phyloP scores from a whole-genome alignment of 2,113 vertebrate genomes.

The Puma concolor region DNA sequence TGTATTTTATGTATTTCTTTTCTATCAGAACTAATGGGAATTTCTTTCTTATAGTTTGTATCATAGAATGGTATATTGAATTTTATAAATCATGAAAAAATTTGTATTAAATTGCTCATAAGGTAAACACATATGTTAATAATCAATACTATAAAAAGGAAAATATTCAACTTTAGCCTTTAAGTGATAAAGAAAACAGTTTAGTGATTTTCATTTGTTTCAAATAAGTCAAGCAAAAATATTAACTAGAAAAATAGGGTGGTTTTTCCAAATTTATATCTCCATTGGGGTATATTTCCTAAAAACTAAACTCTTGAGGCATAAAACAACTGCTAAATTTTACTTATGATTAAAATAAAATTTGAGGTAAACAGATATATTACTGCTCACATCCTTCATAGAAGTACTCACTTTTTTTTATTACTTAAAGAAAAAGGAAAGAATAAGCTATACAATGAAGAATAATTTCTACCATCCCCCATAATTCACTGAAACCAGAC shows the following conservation, averaged over 20 bases:
- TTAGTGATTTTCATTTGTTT: slow-evolving; percentile 58
- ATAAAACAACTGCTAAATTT: slow-evolving; percentile 53
- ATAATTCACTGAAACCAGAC: slow-evolving; percentile 61
- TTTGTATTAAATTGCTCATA: slow-evolving; percentile 37
- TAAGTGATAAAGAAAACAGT: slow-evolving; percentile 2
- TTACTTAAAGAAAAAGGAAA: slow-evolving; percentile 34
- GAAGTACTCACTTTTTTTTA: background rate
- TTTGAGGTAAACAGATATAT: background rate
- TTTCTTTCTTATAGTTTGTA: slow-evolving; percentile 42
- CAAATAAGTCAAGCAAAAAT: slow-evolving; percentile 34
- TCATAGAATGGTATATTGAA: background rate
- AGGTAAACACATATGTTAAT: slow-evolving; percentile 26
- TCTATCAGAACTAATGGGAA: background rate
- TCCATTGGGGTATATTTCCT: background rate
- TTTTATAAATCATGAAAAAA: slow-evolving; percentile 53
- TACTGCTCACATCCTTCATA: background rate
- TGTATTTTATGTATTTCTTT: slow-evolving; percentile 53
- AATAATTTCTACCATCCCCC: slow-evolving; percentile 35
- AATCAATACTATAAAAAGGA: slow-evolving; percentile 44
- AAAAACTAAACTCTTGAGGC: slow-evolving; percentile 31
- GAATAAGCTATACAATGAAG: background rate
- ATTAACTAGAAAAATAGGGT: background rate
- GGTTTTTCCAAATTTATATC: slow-evolving; percentile 27
- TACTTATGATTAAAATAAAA: slow-evolving; percentile 59
- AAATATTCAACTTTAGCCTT: slow-evolving; percentile 13